Percentiles rank a stretch among this genome's conserved stretches.
These are phyloP conservation scores for Borostomias antarcticus DNA, from an alignment of 2,797 vertebrate genomes.

Conservation along the genomic window DNA sequence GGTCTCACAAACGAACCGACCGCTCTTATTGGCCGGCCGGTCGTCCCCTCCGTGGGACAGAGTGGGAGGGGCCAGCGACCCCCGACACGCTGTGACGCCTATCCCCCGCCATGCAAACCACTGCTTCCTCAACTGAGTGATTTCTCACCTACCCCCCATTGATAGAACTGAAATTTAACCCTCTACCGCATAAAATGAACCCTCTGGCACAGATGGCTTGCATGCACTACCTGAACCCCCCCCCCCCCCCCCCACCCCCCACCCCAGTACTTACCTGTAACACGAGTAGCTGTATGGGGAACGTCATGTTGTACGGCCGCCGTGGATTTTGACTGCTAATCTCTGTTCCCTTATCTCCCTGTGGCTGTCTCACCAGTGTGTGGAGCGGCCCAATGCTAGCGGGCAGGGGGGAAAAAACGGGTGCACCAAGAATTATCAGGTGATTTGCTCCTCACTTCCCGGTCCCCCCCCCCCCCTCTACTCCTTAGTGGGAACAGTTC, in stretches of 20 bases:
- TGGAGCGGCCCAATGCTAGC: constrained; percentile 58
- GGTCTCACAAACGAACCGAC: constrained; percentile 43
- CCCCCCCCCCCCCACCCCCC: no score
- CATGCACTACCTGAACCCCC: constrained; percentile 14
- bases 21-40: no score
- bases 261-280: background rate
- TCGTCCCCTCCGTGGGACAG: background rate
- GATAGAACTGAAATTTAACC: constrained; percentile 37
- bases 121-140: background rate
- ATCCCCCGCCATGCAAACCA: constrained; percentile 19
- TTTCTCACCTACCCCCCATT: background rate
- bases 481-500: no score
- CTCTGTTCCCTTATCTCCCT: constrained; percentile 37
- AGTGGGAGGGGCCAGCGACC: constrained; percentile 4
- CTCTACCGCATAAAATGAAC: constrained; percentile 37
- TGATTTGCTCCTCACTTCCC: constrained; percentile 38
- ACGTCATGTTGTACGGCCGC: background rate
- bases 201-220: constrained; percentile 4
- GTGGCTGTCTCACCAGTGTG: constrained; percentile 45
- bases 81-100: background rate
- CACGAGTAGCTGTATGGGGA: background rate
- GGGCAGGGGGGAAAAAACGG: constrained; percentile 54
- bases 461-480: constrained; percentile 15
- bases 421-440: constrained; percentile 51
- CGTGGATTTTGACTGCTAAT: constrained; percentile 1